Evolutionary conservation across 2,797 vertebrate species (phyloP).

Genomic region (Smutsia gigantea): DNA sequence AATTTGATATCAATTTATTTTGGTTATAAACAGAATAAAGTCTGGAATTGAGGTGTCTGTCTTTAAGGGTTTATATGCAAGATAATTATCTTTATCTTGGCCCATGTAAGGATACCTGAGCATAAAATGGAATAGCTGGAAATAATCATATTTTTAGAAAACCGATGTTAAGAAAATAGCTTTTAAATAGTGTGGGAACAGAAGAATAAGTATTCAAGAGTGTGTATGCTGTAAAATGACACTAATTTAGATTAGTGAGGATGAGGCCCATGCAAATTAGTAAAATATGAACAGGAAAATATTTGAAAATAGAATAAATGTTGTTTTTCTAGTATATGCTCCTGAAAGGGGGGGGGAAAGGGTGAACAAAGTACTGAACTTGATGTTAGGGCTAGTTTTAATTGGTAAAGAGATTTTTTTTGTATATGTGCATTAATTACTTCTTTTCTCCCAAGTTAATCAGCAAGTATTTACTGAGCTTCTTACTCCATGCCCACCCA

Average conservation of each 20-base stretch:
- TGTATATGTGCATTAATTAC: not conserved
- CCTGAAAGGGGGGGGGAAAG: not conserved
- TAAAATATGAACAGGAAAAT: conserved; percentile 63
- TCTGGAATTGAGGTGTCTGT: conserved; percentile 40
- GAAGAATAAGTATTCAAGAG: conserved; percentile 17
- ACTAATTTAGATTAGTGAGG: conserved; percentile 50
- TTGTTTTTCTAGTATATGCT: conserved; percentile 43
- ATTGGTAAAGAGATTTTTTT: not conserved
- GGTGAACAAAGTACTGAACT: not conserved
- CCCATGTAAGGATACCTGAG: conserved; percentile 34
- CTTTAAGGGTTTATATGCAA: conserved; percentile 52
- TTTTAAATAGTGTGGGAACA: not conserved
- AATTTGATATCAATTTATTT: conserved; percentile 12
- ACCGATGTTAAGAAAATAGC: not conserved
- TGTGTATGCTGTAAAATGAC: conserved; percentile 8
- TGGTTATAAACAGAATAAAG: conserved; percentile 41
- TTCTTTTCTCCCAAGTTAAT: conserved; percentile 28
- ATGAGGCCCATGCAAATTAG: conserved; percentile 45
- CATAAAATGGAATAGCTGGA: conserved; percentile 51
- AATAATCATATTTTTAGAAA: conserved; percentile 8
- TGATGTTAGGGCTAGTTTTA: conserved; percentile 21
- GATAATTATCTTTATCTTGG: conserved; percentile 54
- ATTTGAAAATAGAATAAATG: conserved; percentile 60
- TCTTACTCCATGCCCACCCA: not conserved
- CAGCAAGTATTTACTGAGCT: not conserved